Evolutionary conservation across 1,140 invertebrate species (phyloP).

Genomic region (Meteorus sp.): DNA sequence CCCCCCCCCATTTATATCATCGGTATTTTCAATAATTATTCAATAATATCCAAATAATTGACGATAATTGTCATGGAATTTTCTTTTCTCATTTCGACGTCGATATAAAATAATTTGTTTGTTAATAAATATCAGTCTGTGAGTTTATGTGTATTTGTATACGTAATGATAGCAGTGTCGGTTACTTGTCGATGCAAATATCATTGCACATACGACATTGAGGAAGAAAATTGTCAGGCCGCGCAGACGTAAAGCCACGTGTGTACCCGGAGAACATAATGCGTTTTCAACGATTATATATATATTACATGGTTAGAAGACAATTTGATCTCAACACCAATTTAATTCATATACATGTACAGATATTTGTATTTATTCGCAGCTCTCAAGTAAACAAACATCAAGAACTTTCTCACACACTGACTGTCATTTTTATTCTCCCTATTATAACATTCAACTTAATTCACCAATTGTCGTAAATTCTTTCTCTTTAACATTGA

Average conservation of each 20-base stretch:
- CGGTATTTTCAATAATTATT: too few relatives aligned
- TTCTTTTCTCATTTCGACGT: not conserved
- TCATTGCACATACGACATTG: not conserved
- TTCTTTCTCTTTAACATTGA: not conserved
- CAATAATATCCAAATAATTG: too few relatives aligned
- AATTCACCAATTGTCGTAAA: not conserved
- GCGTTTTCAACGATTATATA: conserved; percentile 12
- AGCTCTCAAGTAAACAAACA: too few relatives aligned
- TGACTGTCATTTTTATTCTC: not conserved
- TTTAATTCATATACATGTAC: not conserved
- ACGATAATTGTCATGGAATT: not conserved
- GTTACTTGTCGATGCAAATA: too few relatives aligned
- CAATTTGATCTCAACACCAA: not conserved
- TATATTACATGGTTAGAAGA: not conserved
- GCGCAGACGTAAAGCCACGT: conserved; percentile 49
- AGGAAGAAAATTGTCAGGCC: conserved; percentile 18
- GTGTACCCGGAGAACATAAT: conserved; percentile 50
- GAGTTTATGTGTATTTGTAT: not conserved
- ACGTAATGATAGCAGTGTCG: too few relatives aligned
- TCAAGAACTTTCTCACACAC: too few relatives aligned
- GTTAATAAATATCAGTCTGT: not conserved
- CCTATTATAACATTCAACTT: not conserved
- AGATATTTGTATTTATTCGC: too few relatives aligned
- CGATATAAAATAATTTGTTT: not conserved
- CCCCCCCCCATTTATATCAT: too few relatives aligned